Conservation (phyloP, 2,797 vertebrate species). For the Setipinna tenuifilis region DNA sequence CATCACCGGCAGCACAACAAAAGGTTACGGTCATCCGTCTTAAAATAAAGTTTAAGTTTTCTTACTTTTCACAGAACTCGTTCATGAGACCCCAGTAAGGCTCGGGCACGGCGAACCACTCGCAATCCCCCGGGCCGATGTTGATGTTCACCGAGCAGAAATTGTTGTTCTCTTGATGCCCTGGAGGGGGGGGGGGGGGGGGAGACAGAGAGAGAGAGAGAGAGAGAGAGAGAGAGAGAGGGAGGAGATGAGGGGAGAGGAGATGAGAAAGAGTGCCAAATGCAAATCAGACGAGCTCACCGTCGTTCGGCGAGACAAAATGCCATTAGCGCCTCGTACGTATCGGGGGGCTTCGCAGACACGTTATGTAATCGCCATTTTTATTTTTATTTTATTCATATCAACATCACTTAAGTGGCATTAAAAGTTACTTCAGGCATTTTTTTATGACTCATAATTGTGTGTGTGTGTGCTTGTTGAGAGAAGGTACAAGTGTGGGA, state of each 20-base stretch:
- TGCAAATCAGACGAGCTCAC: neutral
- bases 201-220: too few species aligned
- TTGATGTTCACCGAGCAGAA: constrained; percentile 99
- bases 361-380: neutral
- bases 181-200: constrained; percentile 64
- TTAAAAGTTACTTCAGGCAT: neutral
- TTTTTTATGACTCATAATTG: neutral
- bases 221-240: too few species aligned
- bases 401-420: neutral
- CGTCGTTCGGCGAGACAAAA: neutral
- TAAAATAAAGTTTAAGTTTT: constrained; percentile 3
- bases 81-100: constrained; percentile 95
- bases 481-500: neutral
- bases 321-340: neutral
- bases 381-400: neutral
- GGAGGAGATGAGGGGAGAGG: neutral
- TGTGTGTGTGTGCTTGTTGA: neutral
- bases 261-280: constrained; percentile 15
- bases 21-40: neutral
- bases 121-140: constrained; percentile 97
- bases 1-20: neutral
- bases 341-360: neutral
- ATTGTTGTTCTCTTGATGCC: constrained; percentile 99
- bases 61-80: constrained; percentile 98
- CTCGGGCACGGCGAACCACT: constrained; percentile 99